Evolutionary conservation across 2,888 invertebrate genomes (phyloP).

Genomic region (Drosophila falleni): DNA sequence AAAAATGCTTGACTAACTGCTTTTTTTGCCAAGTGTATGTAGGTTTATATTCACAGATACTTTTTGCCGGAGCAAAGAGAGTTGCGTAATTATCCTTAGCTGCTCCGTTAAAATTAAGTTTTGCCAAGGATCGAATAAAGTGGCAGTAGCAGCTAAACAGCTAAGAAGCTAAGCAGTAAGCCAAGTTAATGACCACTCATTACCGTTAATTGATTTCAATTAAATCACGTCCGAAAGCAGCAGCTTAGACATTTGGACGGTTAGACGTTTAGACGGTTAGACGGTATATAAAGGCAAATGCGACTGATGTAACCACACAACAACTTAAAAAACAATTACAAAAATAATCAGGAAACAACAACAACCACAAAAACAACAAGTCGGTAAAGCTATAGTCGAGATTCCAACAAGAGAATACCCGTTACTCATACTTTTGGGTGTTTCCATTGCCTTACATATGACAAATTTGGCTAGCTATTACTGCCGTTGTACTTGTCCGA

Average conservation of each 20-base stretch:
- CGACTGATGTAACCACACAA: constrained; percentile 75
- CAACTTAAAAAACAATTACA: constrained; percentile 79
- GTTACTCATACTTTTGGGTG: too few relatives aligned
- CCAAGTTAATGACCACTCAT: constrained; percentile 84
- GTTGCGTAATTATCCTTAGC: constrained; percentile 45
- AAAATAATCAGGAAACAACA: constrained; percentile 67
- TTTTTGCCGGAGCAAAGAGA: not conserved
- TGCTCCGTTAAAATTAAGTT: constrained; percentile 41
- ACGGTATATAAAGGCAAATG: constrained; percentile 54
- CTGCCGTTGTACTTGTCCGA: too few relatives aligned
- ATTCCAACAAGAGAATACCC: too few relatives aligned
- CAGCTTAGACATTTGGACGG: constrained; percentile 53
- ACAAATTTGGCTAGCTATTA: too few relatives aligned
- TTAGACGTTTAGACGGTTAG: constrained; percentile 25
- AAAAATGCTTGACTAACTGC: too few relatives aligned
- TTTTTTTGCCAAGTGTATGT: not conserved
- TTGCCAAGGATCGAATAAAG: constrained; percentile 4
- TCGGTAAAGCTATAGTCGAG: too few relatives aligned
- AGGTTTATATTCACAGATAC: not conserved
- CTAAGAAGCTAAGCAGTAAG: constrained; percentile 51
- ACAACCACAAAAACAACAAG: constrained; percentile 34
- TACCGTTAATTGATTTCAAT: constrained; percentile 86
- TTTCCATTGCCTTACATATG: too few relatives aligned
- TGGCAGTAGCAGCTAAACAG: not conserved
- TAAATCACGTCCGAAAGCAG: constrained; percentile 83